These are phyloP conservation scores for Heterotis niloticus DNA, from an alignment of 2,113 vertebrate genomes.

Conservation along the genomic window DNA sequence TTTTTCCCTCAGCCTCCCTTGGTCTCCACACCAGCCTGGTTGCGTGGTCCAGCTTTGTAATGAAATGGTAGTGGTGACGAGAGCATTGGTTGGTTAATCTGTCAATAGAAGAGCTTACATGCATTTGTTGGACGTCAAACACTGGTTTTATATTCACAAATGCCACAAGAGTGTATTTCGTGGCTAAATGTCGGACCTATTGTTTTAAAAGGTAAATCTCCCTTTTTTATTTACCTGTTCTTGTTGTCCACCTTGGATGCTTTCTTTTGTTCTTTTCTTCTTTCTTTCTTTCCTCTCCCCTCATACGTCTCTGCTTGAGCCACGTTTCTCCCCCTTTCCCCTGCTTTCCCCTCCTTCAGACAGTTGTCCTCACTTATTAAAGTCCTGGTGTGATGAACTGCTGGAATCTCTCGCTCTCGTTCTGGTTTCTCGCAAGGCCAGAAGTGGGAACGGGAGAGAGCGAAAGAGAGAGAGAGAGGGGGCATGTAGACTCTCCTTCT, in stretches of 20 bases:
- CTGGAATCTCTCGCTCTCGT: constrained; percentile 53
- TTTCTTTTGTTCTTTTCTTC: constrained; percentile 35
- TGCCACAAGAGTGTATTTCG: no score
- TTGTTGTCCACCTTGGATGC: constrained; percentile 30
- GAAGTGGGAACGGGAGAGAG: constrained; percentile 28
- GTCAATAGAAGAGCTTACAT: no score
- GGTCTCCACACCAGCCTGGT: constrained; percentile 7
- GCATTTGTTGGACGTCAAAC: no score
- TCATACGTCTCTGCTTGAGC: constrained; percentile 37
- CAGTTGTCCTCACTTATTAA: constrained; percentile 64
- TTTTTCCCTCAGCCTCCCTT: constrained; percentile 28
- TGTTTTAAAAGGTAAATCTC: no score
- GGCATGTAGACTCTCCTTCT: constrained; percentile 33
- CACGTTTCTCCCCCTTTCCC: background rate
- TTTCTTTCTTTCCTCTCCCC: constrained; percentile 1
- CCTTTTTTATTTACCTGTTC: background rate
- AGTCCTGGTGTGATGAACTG: constrained; percentile 54
- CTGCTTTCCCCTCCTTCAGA: constrained; percentile 29
- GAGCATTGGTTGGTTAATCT: no score
- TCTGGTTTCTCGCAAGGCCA: constrained; percentile 56
- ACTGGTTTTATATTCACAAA: no score
- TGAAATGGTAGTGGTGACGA: background rate
- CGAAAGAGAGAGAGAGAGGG: constrained; percentile 9
- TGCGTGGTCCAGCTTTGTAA: constrained; percentile 24
- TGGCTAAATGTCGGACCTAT: no score